phyloP scores from a whole-genome alignment of 1,140 invertebrate species.

The Drosophila sulfurigaster region DNA sequence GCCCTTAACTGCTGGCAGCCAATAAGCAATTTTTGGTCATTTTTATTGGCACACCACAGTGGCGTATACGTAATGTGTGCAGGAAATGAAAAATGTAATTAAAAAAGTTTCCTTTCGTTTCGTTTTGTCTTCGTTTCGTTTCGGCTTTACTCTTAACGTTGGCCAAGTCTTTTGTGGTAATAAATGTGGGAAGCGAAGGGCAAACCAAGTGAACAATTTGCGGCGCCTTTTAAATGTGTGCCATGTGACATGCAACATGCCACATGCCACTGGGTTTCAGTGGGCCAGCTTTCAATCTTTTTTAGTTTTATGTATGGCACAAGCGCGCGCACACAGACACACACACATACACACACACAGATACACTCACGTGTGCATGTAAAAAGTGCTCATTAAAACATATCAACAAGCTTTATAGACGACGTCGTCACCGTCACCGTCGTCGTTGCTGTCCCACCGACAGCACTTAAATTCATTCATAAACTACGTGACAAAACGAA shows the following conservation, averaged over 20 bases:
- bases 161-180: conserved; percentile 56
- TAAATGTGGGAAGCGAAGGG: conserved; percentile 1
- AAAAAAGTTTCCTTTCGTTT: conserved; percentile 69
- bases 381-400: conserved; percentile 82
- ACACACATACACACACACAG: conserved; percentile 5
- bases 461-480: conserved; percentile 82
- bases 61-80: conserved; percentile 75
- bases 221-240: conserved; percentile 68
- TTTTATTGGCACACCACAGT: conserved; percentile 67
- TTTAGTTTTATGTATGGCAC: conserved; percentile 58
- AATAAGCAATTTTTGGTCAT: conserved; percentile 73
- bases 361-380: conserved; percentile 59
- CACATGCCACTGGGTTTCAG: conserved; percentile 21
- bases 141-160: conserved; percentile 26
- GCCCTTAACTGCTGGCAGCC: conserved; percentile 38
- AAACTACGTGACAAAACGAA: conserved; percentile 83
- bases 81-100: conserved; percentile 83
- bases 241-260: conserved; percentile 58
- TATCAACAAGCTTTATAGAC: conserved; percentile 80
- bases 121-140: neutral
- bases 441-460: conserved; percentile 53
- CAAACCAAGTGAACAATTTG: conserved; percentile 64
- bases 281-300: conserved; percentile 61
- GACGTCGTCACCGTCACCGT: conserved; percentile 19
- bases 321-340: conserved; percentile 16